Conservation (phyloP, 53 echinoderm and acorn worm species). For the Antedon mediterranea region DNA sequence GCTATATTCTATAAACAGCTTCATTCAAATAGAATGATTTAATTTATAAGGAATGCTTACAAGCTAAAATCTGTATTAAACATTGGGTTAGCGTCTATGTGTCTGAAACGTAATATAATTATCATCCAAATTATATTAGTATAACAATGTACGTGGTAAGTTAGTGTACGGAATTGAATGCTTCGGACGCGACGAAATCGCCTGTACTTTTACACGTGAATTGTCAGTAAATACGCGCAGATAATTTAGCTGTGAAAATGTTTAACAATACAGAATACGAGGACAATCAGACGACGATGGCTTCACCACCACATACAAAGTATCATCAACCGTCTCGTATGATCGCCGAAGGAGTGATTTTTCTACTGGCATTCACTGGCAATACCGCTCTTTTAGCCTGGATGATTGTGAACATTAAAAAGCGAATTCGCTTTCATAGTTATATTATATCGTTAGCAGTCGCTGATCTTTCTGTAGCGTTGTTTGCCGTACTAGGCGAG, state of each 20-base stretch:
- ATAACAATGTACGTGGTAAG: not conserved
- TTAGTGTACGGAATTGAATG: not conserved
- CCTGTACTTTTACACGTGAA: not conserved
- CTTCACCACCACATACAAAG: not conserved
- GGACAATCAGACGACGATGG: not conserved
- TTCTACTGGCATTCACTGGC: slow-evolving; percentile 54
- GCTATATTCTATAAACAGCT: not conserved
- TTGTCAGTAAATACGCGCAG: too few relatives aligned
- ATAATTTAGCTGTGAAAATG: not conserved
- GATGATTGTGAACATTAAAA: slow-evolving; percentile 61
- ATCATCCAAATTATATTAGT: not conserved
- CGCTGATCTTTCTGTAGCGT: slow-evolving; percentile 56
- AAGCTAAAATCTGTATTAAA: not conserved
- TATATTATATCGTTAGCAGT: slow-evolving; percentile 65
- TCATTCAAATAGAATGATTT: not conserved
- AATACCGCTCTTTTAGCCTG: slow-evolving; percentile 56
- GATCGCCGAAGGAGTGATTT: slow-evolving; percentile 44
- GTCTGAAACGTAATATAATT: not conserved
- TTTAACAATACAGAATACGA: not conserved
- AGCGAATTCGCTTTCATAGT: slow-evolving; percentile 52
- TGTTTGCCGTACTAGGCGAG: slow-evolving; percentile 57
- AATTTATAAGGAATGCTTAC: not conserved
- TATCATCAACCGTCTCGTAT: slow-evolving; percentile 21
- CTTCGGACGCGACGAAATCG: not conserved
- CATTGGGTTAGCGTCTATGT: not conserved